These are phyloP conservation scores for Vidua chalybeata DNA, from an alignment of 2,113 vertebrate species.

Conservation along the genomic window DNA sequence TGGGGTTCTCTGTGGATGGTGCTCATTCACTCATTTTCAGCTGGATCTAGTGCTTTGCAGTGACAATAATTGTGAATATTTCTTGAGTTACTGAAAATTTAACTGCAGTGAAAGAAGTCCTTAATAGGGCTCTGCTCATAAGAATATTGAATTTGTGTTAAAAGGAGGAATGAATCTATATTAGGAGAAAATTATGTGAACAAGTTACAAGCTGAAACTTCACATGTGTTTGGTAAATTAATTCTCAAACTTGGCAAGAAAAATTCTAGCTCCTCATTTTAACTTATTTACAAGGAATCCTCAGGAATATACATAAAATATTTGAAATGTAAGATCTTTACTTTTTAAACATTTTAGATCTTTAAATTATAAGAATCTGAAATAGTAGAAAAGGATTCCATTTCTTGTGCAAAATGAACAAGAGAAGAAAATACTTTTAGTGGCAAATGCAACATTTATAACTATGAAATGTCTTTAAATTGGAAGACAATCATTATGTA, in stretches of 20 bases:
- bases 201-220: constrained; percentile 2
- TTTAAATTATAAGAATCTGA: not conserved
- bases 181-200: constrained; percentile 8
- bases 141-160: constrained; percentile 45
- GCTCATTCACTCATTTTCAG: not conserved
- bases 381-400: not conserved
- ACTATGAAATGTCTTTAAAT: not conserved
- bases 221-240: constrained; percentile 15
- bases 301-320: not conserved
- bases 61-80: constrained; percentile 21
- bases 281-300: not conserved
- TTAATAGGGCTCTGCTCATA: not conserved
- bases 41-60: not conserved
- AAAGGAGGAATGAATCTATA: constrained; percentile 18
- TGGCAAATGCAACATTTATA: not conserved
- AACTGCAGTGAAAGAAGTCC: not conserved
- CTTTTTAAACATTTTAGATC: not conserved
- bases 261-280: not conserved
- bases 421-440: not conserved
- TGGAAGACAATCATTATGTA: not conserved
- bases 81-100: constrained; percentile 15
- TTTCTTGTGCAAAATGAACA: not conserved
- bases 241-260: not conserved
- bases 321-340: not conserved
- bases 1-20: not conserved